phyloP scores from a whole-genome alignment of 2,888 invertebrate genomes.

The Clunio marinus region DNA sequence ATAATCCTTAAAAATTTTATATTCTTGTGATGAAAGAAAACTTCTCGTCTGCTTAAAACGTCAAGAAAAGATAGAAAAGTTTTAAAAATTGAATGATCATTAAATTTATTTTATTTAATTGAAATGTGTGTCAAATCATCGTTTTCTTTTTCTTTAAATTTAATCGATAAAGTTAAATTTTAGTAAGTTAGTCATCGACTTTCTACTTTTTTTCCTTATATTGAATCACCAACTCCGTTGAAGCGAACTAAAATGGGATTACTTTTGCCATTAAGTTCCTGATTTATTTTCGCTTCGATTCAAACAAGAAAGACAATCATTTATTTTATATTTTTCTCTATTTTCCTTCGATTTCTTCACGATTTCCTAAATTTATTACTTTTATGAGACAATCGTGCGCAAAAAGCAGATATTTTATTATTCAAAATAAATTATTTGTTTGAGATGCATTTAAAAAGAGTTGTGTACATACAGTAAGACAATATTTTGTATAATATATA shows the following conservation, averaged over 20 bases:
- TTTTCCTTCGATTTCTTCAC: background rate
- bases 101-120: slow-evolving; percentile 20
- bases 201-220: background rate
- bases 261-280: slow-evolving; percentile 36
- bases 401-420: slow-evolving; percentile 36
- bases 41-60: too few relatives aligned
- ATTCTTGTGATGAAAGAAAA: too few relatives aligned
- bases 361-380: slow-evolving; percentile 8
- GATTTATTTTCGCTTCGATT: slow-evolving; percentile 33
- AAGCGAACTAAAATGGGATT: slow-evolving; percentile 38
- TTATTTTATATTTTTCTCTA: background rate
- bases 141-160: slow-evolving; percentile 13
- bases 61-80: too few relatives aligned
- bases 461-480: too few relatives aligned
- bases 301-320: slow-evolving; percentile 14
- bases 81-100: background rate
- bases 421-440: slow-evolving; percentile 24
- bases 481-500: too few relatives aligned
- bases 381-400: slow-evolving; percentile 38
- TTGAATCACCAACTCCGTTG: slow-evolving; percentile 15
- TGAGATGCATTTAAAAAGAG: slow-evolving; percentile 8
- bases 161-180: slow-evolving; percentile 39
- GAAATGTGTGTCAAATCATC: slow-evolving; percentile 38
- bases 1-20: too few relatives aligned
- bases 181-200: background rate